phyloP scores from a whole-genome alignment of 2,888 invertebrate species.

The Monochamus alternatus region DNA sequence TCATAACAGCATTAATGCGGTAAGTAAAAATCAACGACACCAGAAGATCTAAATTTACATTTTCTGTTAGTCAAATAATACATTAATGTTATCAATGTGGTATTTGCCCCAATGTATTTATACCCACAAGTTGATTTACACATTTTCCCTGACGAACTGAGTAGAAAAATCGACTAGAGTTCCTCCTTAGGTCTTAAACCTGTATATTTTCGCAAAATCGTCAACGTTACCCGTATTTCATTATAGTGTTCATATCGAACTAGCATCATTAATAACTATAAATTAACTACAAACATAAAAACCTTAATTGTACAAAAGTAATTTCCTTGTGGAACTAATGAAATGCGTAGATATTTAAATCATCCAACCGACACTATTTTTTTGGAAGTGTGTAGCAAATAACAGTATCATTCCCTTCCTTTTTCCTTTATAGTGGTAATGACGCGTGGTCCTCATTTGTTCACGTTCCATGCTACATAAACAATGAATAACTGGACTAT shows the following conservation, averaged over 20 bases:
- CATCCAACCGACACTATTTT: neutral
- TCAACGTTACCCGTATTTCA: too few relatives aligned
- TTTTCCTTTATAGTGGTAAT: slow-evolving; percentile 6
- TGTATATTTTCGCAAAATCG: too few relatives aligned
- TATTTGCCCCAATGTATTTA: too few relatives aligned
- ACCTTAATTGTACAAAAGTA: neutral
- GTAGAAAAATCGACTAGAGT: too few relatives aligned
- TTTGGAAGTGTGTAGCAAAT: neutral
- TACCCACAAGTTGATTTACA: too few relatives aligned
- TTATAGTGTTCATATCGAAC: neutral
- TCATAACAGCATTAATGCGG: too few relatives aligned
- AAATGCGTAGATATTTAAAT: neutral
- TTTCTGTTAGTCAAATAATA: too few relatives aligned
- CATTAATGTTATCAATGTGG: too few relatives aligned
- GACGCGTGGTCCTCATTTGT: neutral
- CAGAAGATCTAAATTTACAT: too few relatives aligned
- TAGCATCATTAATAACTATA: neutral
- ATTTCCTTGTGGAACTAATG: neutral
- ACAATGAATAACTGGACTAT: slow-evolving; percentile 10
- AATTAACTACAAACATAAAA: neutral
- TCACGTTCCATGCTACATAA: neutral
- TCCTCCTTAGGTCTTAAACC: too few relatives aligned
- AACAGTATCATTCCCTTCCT: neutral
- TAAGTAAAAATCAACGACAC: too few relatives aligned
- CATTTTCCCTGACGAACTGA: too few relatives aligned